phyloP scores from a whole-genome alignment of 2,113 vertebrate species.

The Calyptommatus sinebrachiatus region DNA sequence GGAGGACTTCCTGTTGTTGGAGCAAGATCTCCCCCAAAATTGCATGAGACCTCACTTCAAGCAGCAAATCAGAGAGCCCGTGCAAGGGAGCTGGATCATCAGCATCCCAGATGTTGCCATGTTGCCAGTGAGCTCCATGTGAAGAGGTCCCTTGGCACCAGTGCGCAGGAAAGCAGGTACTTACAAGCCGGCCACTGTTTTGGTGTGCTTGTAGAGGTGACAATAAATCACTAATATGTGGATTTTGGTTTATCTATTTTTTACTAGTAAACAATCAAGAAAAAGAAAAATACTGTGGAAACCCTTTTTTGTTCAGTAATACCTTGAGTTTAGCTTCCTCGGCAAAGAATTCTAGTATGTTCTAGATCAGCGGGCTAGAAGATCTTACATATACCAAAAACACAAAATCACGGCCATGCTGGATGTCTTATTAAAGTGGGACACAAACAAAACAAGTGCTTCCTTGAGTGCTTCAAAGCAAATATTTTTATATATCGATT shows the following conservation, averaged over 20 bases:
- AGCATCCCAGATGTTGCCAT: too few species aligned
- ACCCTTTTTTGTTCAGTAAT: background rate
- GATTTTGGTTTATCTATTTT: background rate
- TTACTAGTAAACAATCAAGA: background rate
- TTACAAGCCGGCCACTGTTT: too few species aligned
- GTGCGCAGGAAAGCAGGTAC: too few species aligned
- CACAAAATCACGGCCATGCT: background rate
- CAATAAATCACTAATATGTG: too few species aligned
- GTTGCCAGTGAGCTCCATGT: too few species aligned
- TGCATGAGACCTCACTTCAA: too few species aligned
- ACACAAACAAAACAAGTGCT: background rate
- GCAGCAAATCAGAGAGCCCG: too few species aligned
- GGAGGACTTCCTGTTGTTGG: too few species aligned
- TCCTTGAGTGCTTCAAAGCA: background rate
- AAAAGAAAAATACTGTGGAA: background rate
- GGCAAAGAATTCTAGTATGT: background rate
- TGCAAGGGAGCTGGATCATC: too few species aligned
- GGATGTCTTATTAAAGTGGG: background rate
- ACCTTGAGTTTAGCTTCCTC: background rate
- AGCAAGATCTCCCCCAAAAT: too few species aligned
- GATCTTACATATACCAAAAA: background rate
- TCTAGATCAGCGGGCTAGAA: background rate
- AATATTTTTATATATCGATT: background rate
- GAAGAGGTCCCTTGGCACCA: too few species aligned
- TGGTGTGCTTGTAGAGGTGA: too few species aligned